phyloP scores from a whole-genome alignment of 1,140 invertebrate species.

The Hypothenemus hampei region DNA sequence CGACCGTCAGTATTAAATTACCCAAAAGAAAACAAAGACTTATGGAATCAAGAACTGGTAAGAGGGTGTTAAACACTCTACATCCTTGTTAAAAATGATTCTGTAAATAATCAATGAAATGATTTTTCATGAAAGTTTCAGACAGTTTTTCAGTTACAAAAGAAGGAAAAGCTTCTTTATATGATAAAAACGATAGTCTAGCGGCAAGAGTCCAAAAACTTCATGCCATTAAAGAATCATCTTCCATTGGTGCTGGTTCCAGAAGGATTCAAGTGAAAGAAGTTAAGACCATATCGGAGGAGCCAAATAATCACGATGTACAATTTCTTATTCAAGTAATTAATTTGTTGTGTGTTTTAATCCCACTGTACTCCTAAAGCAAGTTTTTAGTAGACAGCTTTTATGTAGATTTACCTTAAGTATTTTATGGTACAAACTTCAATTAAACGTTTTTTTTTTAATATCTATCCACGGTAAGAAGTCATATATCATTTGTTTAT shows the following conservation, averaged over 20 bases:
- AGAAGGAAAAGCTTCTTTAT: conserved; percentile 16
- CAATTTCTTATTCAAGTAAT: conserved; percentile 54
- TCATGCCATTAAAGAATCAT: conserved; percentile 35
- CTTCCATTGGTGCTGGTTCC: conserved; percentile 29
- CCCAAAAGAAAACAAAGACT: conserved; percentile 53
- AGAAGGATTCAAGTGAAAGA: conserved; percentile 42
- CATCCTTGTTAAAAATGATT: no score
- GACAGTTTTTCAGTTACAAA: conserved; percentile 23
- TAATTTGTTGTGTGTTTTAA: conserved; percentile 18
- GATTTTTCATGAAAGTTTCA: conserved; percentile 27
- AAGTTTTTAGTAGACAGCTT: neutral
- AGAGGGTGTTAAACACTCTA: no score
- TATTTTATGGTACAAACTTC: no score
- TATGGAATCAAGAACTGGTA: conserved; percentile 33
- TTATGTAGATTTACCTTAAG: conserved; percentile 8
- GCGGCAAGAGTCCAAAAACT: conserved; percentile 39
- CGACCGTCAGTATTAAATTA: conserved; percentile 59
- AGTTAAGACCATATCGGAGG: conserved; percentile 41
- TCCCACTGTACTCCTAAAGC: conserved; percentile 8
- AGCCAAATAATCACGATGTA: conserved; percentile 49
- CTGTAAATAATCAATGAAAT: neutral
- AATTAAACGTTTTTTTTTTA: no score
- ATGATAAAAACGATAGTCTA: conserved; percentile 38
- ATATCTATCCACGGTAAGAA: no score
- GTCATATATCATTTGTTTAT: no score